Evolutionary conservation across 1,140 invertebrate genomes (phyloP).

Genomic region (Limonius californicus): DNA sequence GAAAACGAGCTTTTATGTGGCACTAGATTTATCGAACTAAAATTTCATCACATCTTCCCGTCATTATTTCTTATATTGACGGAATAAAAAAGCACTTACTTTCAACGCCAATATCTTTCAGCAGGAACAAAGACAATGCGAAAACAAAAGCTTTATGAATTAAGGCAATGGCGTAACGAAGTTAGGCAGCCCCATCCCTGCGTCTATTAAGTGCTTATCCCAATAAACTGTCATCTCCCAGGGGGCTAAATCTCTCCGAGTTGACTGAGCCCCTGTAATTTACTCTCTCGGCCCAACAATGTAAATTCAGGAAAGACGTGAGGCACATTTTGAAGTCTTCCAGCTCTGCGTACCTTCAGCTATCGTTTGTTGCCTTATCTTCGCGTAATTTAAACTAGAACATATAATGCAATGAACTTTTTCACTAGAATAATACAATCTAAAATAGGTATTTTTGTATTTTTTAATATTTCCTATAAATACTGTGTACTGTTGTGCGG

Average conservation of each 20-base stretch:
- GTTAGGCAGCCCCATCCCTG: constrained; percentile 33
- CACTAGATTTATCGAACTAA: constrained; percentile 12
- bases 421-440: too few species aligned
- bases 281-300: constrained; percentile 35
- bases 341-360: constrained; percentile 1
- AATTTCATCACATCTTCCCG: constrained; percentile 10
- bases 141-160: constrained; percentile 42
- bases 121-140: constrained; percentile 31
- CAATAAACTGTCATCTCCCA: constrained; percentile 42
- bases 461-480: too few species aligned
- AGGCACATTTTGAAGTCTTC: constrained; percentile 33
- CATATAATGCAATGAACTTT: neutral
- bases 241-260: constrained; percentile 33
- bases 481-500: too few species aligned
- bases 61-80: constrained; percentile 14
- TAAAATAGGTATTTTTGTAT: too few species aligned
- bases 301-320: constrained; percentile 37
- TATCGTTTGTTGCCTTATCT: neutral
- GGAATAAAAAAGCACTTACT: constrained; percentile 30
- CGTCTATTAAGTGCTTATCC: constrained; percentile 43
- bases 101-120: constrained; percentile 34
- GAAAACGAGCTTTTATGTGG: neutral
- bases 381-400: neutral
- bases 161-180: constrained; percentile 41
- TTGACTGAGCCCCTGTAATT: constrained; percentile 36